A percentile compares a stretch with the other conserved stretches of the same genome.
These are phyloP conservation scores for Drymodes brunneopygia DNA, from an alignment of 2,113 vertebrate species.

Conservation along the genomic window DNA sequence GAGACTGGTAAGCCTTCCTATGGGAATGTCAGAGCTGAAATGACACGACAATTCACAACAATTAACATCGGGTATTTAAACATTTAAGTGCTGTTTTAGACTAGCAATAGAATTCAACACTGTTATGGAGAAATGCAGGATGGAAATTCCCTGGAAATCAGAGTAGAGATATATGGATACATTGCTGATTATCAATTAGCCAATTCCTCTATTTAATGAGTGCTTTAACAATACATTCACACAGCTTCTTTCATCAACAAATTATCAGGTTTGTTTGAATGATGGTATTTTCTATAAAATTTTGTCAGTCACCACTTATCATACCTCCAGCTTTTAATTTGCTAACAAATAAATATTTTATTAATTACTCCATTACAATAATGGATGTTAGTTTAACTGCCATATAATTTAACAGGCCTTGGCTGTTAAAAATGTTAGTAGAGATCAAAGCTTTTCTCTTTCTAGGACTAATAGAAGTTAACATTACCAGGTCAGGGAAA, in stretches of 20 bases:
- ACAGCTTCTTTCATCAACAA: conserved; percentile 26
- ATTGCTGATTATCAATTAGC: conserved; percentile 1
- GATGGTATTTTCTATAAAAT: conserved; percentile 3
- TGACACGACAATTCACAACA: background rate
- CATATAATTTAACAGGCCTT: conserved; percentile 1
- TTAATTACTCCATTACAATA: conserved; percentile 35
- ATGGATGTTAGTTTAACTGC: conserved; percentile 22
- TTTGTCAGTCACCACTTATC: background rate
- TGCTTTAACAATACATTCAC: conserved; percentile 16
- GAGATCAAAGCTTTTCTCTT: background rate
- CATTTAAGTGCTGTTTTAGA: background rate
- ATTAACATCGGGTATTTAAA: background rate
- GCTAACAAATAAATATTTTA: conserved; percentile 41
- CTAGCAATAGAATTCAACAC: background rate
- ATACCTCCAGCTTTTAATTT: conserved; percentile 20
- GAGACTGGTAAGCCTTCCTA: background rate
- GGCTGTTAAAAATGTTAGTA: background rate
- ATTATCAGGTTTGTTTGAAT: conserved; percentile 3
- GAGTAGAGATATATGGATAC: background rate
- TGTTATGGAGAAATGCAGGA: background rate
- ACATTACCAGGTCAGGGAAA: background rate
- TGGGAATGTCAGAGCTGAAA: background rate
- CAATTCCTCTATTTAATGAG: conserved; percentile 27
- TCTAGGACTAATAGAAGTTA: background rate
- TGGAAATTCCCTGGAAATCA: background rate